phyloP scores from a whole-genome alignment of 2,888 invertebrate genomes.

The Hyposoter dolosus region DNA sequence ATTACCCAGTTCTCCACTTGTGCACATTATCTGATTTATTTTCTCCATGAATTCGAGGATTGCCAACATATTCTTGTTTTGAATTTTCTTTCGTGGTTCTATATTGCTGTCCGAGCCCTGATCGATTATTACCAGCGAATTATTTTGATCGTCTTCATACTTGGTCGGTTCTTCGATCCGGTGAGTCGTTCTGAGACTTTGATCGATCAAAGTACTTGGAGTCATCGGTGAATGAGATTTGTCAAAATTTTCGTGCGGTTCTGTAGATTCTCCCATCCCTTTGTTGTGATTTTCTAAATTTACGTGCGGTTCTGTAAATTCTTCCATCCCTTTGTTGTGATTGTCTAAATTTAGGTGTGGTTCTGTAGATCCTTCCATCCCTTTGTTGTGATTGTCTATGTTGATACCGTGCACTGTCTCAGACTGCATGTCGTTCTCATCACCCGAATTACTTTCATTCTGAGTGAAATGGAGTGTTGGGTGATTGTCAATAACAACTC shows the following conservation, averaged over 20 bases:
- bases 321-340: background rate
- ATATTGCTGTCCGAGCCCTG: background rate
- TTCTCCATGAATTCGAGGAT: constrained; percentile 75
- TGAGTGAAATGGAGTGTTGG: background rate
- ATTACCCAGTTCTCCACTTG: constrained; percentile 47
- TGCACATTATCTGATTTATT: constrained; percentile 70
- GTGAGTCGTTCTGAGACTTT: background rate
- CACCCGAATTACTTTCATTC: background rate
- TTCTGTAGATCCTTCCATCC: constrained; percentile 28
- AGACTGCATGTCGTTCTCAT: background rate
- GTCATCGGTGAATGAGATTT: background rate
- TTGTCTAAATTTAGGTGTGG: background rate
- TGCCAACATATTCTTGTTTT: constrained; percentile 72
- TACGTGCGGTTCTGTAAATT: constrained; percentile 22
- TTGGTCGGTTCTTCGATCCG: background rate
- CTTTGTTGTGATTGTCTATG: constrained; percentile 30
- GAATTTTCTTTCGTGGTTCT: constrained; percentile 40
- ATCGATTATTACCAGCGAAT: background rate
- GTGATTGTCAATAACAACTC: background rate
- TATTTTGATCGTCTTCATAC: constrained; percentile 23
- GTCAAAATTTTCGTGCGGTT: constrained; percentile 17
- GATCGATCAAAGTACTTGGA: constrained; percentile 14
- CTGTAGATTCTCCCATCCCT: constrained; percentile 20
- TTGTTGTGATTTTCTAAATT: background rate
- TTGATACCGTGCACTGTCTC: background rate